These are phyloP conservation scores for Drosophila mulleri DNA, from an alignment of 2,888 invertebrate species.

Conservation along the genomic window DNA sequence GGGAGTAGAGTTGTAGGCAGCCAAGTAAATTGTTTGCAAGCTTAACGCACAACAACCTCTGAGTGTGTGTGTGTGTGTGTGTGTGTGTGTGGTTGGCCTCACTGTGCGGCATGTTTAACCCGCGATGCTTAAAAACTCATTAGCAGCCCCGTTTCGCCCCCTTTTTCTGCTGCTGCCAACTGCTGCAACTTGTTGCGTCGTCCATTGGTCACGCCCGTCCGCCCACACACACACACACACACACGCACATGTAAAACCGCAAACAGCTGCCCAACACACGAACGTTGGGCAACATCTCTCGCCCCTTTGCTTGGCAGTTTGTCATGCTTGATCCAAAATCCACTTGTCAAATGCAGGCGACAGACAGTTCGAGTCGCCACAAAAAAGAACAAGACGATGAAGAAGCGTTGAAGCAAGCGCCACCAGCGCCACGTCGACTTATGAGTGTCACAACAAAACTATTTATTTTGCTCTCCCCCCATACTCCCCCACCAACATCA, in stretches of 20 bases:
- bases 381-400: constrained; percentile 1
- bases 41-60: constrained; percentile 32
- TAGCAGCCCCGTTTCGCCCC: constrained; percentile 28
- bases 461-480: constrained; percentile 57
- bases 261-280: constrained; percentile 49
- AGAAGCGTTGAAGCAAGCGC: constrained; percentile 44
- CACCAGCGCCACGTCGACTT: constrained; percentile 56
- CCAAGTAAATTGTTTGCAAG: constrained; percentile 44
- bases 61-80: background rate
- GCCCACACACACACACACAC: constrained; percentile 16
- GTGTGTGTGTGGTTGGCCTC: constrained; percentile 16
- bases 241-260: constrained; percentile 29
- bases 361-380: constrained; percentile 31
- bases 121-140: constrained; percentile 58
- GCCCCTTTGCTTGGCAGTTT: constrained; percentile 15
- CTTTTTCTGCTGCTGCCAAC: background rate
- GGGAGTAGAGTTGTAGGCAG: background rate
- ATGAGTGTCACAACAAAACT: constrained; percentile 78
- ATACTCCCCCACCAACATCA: background rate
- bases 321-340: constrained; percentile 44
- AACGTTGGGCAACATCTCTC: constrained; percentile 37
- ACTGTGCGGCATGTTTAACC: constrained; percentile 23
- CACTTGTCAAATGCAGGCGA: constrained; percentile 57
- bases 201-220: constrained; percentile 43
- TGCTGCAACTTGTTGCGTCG: constrained; percentile 59